A percentile compares a stretch with the other conserved stretches of the same genome.
Evolutionary conservation across 2,888 invertebrate species (phyloP).

Genomic region (Drosophila seclusa): DNA sequence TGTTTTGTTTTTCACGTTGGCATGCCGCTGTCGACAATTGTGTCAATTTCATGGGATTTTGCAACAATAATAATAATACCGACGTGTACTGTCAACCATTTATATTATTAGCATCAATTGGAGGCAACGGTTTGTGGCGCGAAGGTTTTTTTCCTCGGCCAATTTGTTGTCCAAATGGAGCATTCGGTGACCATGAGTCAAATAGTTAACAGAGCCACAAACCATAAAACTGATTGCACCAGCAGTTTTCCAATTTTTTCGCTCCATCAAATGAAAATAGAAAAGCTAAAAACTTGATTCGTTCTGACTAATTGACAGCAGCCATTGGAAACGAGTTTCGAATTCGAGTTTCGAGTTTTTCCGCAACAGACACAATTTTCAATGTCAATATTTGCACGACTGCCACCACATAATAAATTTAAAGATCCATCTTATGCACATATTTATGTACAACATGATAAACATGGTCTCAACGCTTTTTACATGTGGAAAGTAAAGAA

Average conservation of each 20-base stretch:
- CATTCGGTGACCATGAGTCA: slow-evolving; percentile 53
- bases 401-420: slow-evolving; percentile 29
- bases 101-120: slow-evolving; percentile 55
- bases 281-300: slow-evolving; percentile 56
- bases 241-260: slow-evolving; percentile 44
- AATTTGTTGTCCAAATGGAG: slow-evolving; percentile 53
- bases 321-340: slow-evolving; percentile 45
- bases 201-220: slow-evolving; percentile 22
- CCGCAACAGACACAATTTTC: slow-evolving; percentile 53
- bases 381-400: slow-evolving; percentile 76
- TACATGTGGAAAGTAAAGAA: slow-evolving; percentile 49
- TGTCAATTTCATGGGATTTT: slow-evolving; percentile 54
- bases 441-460: slow-evolving; percentile 5
- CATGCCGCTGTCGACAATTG: slow-evolving; percentile 47
- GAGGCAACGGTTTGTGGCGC: slow-evolving; percentile 23
- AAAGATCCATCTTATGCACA: slow-evolving; percentile 32
- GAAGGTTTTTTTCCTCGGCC: slow-evolving; percentile 43
- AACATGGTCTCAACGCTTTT: slow-evolving; percentile 4
- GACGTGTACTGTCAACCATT: slow-evolving; percentile 54
- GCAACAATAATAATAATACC: slow-evolving; percentile 17
- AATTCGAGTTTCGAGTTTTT: slow-evolving; percentile 13
- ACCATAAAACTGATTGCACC: slow-evolving; percentile 49
- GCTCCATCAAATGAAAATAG: slow-evolving; percentile 25
- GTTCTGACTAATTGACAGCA: slow-evolving; percentile 42
- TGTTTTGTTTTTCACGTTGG: slow-evolving; percentile 23